Evolutionary conservation across 1,140 invertebrate species (phyloP).

Genomic region (Eurosta solidaginis): DNA sequence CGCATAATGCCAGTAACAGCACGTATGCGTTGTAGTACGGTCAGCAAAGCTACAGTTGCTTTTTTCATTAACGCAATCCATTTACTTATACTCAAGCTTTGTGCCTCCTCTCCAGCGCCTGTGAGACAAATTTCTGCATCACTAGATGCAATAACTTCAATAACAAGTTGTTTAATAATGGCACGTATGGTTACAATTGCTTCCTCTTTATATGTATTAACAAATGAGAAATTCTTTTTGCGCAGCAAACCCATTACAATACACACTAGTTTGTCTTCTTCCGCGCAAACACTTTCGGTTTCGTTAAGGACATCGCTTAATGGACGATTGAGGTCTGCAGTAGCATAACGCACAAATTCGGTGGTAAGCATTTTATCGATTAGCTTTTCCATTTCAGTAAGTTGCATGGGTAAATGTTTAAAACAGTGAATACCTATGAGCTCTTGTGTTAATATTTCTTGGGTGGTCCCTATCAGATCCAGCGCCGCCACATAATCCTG

Average conservation of each 20-base stretch:
- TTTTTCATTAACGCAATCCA: slow-evolving; percentile 79
- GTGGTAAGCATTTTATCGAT: slow-evolving; percentile 97
- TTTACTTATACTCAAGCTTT: slow-evolving; percentile 71
- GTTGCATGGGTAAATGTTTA: slow-evolving; percentile 91
- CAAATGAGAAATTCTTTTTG: slow-evolving; percentile 84
- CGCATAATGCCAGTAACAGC: slow-evolving; percentile 75
- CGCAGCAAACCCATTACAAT: slow-evolving; percentile 88
- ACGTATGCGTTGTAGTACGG: slow-evolving; percentile 68
- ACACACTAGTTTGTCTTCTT: slow-evolving; percentile 84
- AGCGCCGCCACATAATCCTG: slow-evolving; percentile 97
- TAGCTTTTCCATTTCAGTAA: slow-evolving; percentile 94
- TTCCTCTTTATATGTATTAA: slow-evolving; percentile 88
- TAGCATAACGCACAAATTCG: slow-evolving; percentile 92
- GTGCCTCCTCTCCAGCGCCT: slow-evolving; percentile 71
- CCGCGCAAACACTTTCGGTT: slow-evolving; percentile 68
- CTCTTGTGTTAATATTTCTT: slow-evolving; percentile 90
- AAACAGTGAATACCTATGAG: slow-evolving; percentile 91
- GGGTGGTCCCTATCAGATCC: slow-evolving; percentile 93
- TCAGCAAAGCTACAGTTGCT: slow-evolving; percentile 72
- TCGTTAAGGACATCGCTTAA: slow-evolving; percentile 65
- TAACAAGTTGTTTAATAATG: slow-evolving; percentile 85
- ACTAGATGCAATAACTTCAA: slow-evolving; percentile 73
- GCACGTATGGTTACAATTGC: slow-evolving; percentile 86
- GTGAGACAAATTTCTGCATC: slow-evolving; percentile 69
- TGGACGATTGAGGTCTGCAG: slow-evolving; percentile 89